phyloP scores from a whole-genome alignment of 2,113 vertebrate species.

The Tachysurus vachellii region DNA sequence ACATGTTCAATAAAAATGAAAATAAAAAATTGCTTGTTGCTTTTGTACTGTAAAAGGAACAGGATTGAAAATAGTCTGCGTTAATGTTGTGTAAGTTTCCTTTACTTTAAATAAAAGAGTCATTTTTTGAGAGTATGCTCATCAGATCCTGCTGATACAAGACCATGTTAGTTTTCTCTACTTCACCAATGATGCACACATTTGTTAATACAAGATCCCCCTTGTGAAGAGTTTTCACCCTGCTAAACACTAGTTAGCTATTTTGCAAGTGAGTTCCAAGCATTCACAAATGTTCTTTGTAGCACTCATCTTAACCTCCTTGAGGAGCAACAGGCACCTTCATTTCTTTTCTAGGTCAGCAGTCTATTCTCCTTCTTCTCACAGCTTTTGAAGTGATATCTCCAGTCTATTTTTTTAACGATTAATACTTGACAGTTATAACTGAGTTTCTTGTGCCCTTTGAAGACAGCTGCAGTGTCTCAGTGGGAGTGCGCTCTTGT shows the following conservation, averaged over 20 bases:
- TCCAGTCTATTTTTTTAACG: conserved; percentile 27
- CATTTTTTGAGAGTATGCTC: background rate
- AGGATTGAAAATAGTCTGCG: background rate
- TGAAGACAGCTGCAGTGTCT: conserved; percentile 37
- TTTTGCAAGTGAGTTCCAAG: background rate
- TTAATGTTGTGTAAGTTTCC: background rate
- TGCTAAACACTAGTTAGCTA: background rate
- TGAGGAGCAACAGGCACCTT: conserved; percentile 11
- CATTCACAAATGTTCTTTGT: background rate
- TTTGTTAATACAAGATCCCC: background rate
- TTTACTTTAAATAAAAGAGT: background rate
- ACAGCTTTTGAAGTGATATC: conserved; percentile 30
- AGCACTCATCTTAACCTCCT: background rate
- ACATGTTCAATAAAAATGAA: background rate
- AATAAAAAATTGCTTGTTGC: background rate
- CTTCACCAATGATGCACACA: background rate
- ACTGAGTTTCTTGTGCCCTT: conserved; percentile 44
- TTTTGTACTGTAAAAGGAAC: background rate
- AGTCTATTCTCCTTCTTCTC: conserved; percentile 4
- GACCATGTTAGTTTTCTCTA: background rate
- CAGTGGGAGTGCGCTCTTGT: conserved; percentile 29
- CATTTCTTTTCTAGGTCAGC: conserved; percentile 30
- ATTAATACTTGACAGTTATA: conserved; percentile 35
- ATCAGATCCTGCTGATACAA: background rate
- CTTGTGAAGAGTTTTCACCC: background rate